Percentiles rank a stretch among this genome's conserved stretches.
These are phyloP conservation scores for Drosophila subsilvestris DNA, from an alignment of 2,888 invertebrate species.

Conservation along the genomic window DNA sequence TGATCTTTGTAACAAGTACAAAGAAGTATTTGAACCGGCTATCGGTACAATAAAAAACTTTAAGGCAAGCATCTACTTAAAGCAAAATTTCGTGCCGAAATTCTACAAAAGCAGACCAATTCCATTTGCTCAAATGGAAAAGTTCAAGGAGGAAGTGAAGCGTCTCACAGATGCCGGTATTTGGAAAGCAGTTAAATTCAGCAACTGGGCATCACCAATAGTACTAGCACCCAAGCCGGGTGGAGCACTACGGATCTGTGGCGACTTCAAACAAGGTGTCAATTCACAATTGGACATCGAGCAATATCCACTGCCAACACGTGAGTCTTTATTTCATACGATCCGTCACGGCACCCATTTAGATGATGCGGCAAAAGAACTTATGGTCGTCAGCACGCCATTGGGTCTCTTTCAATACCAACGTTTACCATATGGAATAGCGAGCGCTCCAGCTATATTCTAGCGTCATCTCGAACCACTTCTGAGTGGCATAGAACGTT, in stretches of 20 bases:
- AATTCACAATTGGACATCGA: too few relatives aligned
- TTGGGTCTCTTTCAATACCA: slow-evolving; percentile 20
- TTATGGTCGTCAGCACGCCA: slow-evolving; percentile 10
- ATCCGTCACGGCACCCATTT: too few relatives aligned
- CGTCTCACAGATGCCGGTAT: slow-evolving; percentile 1
- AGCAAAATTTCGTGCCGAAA: too few relatives aligned
- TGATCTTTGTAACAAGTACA: too few relatives aligned
- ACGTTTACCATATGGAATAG: slow-evolving; percentile 11
- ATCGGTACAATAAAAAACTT: too few relatives aligned
- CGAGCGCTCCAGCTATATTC: slow-evolving; percentile 9
- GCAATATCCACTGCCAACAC: too few relatives aligned
- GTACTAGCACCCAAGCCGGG: slow-evolving; percentile 7
- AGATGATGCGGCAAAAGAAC: too few relatives aligned
- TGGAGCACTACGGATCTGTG: slow-evolving; percentile 2
- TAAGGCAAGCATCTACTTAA: too few relatives aligned
- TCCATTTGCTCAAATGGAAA: background rate
- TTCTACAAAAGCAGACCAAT: too few relatives aligned
- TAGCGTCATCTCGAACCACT: slow-evolving; percentile 14
- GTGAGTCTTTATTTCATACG: too few relatives aligned
- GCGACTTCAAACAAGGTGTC: too few relatives aligned
- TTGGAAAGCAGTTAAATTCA: slow-evolving; percentile 8
- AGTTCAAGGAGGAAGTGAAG: background rate
- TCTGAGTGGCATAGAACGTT: slow-evolving; percentile 11
- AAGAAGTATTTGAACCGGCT: too few relatives aligned
- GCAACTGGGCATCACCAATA: slow-evolving; percentile 9